phyloP scores from a whole-genome alignment of 2,797 vertebrate species.

The Alosa sapidissima region DNA sequence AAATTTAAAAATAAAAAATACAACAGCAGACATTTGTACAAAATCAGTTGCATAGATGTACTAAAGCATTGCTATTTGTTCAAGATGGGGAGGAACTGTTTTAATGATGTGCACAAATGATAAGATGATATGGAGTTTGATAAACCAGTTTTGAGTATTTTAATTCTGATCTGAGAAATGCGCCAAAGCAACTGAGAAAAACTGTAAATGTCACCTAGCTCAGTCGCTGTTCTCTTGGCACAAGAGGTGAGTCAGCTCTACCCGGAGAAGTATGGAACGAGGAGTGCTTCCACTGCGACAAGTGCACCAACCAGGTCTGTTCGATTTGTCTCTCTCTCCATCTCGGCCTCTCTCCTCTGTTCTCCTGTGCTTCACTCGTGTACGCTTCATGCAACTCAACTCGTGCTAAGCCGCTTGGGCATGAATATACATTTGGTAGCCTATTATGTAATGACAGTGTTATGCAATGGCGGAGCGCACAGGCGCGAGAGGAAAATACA shows the following conservation, averaged over 20 bases:
- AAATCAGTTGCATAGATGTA: no score
- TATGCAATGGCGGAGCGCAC: slow-evolving; percentile 60
- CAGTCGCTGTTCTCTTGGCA: background rate
- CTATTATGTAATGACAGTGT: slow-evolving; percentile 74
- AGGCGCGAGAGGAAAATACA: slow-evolving; percentile 50
- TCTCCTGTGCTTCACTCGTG: slow-evolving; percentile 50
- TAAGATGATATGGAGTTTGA: no score
- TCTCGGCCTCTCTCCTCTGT: background rate
- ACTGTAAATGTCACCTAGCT: background rate
- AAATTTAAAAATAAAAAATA: no score
- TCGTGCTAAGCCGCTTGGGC: slow-evolving; percentile 64
- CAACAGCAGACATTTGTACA: no score
- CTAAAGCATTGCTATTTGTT: no score
- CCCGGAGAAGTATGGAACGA: background rate
- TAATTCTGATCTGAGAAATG: no score
- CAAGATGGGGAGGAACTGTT: no score
- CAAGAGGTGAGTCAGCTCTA: background rate
- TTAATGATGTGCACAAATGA: no score
- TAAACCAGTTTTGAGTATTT: no score
- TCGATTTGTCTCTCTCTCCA: background rate
- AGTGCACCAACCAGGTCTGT: background rate
- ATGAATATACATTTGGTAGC: slow-evolving; percentile 67
- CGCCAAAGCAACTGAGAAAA: no score
- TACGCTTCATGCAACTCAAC: slow-evolving; percentile 59
- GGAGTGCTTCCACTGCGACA: background rate